Conservation (phyloP, 2,797 vertebrate species). For the Chloroceryle inda region DNA sequence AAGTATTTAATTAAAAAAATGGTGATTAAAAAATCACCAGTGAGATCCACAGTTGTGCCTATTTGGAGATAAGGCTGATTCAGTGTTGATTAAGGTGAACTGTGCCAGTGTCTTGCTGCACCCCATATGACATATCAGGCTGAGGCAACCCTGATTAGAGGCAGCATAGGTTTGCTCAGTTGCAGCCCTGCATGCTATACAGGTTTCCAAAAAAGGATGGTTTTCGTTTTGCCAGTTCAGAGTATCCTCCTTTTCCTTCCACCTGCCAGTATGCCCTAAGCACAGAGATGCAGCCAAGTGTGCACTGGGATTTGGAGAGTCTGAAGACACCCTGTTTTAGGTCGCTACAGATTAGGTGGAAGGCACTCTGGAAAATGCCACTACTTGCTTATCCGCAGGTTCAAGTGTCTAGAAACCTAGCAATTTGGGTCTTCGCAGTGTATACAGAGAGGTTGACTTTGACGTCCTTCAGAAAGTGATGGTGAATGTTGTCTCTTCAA, state of each 20-base stretch:
- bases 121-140: too few relatives aligned
- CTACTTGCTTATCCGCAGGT: background rate
- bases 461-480: background rate
- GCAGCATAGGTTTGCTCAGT: background rate
- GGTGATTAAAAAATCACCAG: background rate
- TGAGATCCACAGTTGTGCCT: background rate
- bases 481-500: background rate
- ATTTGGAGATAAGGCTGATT: background rate
- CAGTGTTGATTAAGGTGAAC: too few relatives aligned
- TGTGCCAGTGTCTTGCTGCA: too few relatives aligned
- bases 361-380: background rate
- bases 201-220: background rate
- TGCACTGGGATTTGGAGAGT: background rate
- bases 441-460: background rate
- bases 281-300: background rate
- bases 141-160: background rate
- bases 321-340: accelerated
- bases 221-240: background rate
- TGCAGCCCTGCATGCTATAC: background rate
- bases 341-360: background rate
- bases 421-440: background rate
- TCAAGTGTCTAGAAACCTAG: background rate
- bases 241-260: background rate
- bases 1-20: background rate
- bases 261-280: background rate